These are phyloP conservation scores for Lysandra bellargus DNA, from an alignment of 2,888 invertebrate species.

Conservation along the genomic window DNA sequence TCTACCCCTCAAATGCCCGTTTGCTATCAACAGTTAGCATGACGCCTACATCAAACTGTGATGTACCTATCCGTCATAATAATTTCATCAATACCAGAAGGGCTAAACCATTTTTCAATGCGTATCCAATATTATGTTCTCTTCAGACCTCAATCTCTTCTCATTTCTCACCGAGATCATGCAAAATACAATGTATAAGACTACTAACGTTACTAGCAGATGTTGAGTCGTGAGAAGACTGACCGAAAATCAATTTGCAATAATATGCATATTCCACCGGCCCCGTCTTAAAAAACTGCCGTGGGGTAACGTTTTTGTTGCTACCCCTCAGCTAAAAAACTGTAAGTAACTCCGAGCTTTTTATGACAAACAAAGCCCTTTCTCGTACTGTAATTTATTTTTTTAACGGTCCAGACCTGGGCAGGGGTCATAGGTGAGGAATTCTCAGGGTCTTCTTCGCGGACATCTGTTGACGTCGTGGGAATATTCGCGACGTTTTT, in stretches of 20 bases:
- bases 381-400: slow-evolving; percentile 67
- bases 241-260: slow-evolving; percentile 68
- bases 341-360: slow-evolving; percentile 71
- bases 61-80: no score
- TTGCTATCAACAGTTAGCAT: no score
- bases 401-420: slow-evolving; percentile 69
- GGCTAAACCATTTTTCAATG: neutral
- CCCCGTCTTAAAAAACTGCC: slow-evolving; percentile 67
- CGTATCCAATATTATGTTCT: neutral
- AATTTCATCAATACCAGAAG: no score
- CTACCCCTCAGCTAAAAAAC: slow-evolving; percentile 64
- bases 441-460: slow-evolving; percentile 68
- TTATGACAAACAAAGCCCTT: slow-evolving; percentile 70
- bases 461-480: slow-evolving; percentile 4
- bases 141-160: neutral
- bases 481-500: neutral
- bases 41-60: no score
- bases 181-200: neutral
- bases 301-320: slow-evolving; percentile 60
- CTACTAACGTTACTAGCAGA: slow-evolving; percentile 35
- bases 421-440: slow-evolving; percentile 77
- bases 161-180: neutral
- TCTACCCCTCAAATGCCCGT: no score
- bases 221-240: slow-evolving; percentile 65
- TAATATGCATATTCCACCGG: slow-evolving; percentile 63